These are phyloP conservation scores for Cyaniris semiargus DNA, from an alignment of 2,888 invertebrate species.

Conservation along the genomic window DNA sequence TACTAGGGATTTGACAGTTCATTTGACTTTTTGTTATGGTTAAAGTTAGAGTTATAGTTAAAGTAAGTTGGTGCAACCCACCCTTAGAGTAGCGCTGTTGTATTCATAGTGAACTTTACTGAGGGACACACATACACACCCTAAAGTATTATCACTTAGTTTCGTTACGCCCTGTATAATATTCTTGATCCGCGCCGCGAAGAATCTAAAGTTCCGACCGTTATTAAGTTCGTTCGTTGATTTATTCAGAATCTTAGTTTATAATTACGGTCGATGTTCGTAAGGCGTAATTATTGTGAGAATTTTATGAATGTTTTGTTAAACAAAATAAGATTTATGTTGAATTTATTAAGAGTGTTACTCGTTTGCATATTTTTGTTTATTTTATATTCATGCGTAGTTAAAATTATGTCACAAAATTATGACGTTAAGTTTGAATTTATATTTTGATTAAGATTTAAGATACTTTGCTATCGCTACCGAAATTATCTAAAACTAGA, in stretches of 20 bases:
- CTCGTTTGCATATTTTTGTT: background rate
- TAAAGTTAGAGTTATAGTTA: no score
- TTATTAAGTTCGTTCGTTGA: constrained; percentile 20
- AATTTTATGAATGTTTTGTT: constrained; percentile 15
- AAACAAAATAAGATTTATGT: constrained; percentile 14
- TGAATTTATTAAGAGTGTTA: constrained; percentile 14
- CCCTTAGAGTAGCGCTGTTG: no score
- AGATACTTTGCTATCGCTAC: no score
- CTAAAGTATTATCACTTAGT: background rate
- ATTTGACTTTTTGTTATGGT: no score
- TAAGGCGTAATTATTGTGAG: constrained; percentile 21
- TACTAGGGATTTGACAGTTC: no score
- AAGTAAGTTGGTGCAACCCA: no score
- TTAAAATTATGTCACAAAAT: background rate
- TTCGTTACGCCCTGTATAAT: background rate
- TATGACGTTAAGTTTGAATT: background rate
- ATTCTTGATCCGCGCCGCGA: constrained; percentile 21
- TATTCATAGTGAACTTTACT: no score
- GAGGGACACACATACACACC: no score
- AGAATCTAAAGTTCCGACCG: constrained; percentile 20
- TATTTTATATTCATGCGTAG: background rate
- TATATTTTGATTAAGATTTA: no score
- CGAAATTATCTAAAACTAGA: no score
- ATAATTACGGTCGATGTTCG: constrained; percentile 21
- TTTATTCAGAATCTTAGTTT: constrained; percentile 18